Evolutionary conservation across 2,113 vertebrate genomes (phyloP), one percentile per base, ranked within the genome.

Genomic region (Tupaia tana): DNA sequence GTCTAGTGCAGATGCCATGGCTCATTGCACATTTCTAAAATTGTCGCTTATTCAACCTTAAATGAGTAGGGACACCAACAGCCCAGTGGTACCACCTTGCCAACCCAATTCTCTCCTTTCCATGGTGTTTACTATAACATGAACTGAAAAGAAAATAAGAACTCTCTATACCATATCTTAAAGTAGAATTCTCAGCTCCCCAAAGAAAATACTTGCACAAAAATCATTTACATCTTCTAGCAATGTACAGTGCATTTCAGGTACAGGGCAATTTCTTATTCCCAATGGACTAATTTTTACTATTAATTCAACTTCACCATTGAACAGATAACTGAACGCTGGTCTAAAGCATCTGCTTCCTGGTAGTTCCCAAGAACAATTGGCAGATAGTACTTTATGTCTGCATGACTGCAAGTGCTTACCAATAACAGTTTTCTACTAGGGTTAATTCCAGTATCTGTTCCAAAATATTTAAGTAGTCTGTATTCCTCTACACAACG

Each of bases 381-480:
- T 22, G 9, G 20, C 54, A 67, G 74, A 58, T 90, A 52, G 15
- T 78, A 64, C 54, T 59, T 93, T 52, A 86, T n/a, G 29, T 59
- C 19, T 66, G 7, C 1, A 19, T 20, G 24, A 43, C 63, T 59
- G 71, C n/a, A 54, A 61, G 24, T 6, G 10, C 4, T 93, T 64
- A 24, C 9, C 24, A 93, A 31, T 56, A 61, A 93, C 24, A 1
- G 1, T 78, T 89, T 86, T 90, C 34, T 74, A 20, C 11, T 61
- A 90, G 27, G 43, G 52, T 79, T 34, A 88, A 78, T 84, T 89
- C 14, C 15, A 67, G 4, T 56, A 64, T 82, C n/a, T 82, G 31
- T 1, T 90, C 64, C 75, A 63, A 25, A 86, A 78, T 92, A 86
- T 74, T 80, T 92, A 95, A 95, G 75, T 61, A 71, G 10, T 9